Conservation (phyloP, 2,888 invertebrate genomes). For the Mythimna lalbum region DNA sequence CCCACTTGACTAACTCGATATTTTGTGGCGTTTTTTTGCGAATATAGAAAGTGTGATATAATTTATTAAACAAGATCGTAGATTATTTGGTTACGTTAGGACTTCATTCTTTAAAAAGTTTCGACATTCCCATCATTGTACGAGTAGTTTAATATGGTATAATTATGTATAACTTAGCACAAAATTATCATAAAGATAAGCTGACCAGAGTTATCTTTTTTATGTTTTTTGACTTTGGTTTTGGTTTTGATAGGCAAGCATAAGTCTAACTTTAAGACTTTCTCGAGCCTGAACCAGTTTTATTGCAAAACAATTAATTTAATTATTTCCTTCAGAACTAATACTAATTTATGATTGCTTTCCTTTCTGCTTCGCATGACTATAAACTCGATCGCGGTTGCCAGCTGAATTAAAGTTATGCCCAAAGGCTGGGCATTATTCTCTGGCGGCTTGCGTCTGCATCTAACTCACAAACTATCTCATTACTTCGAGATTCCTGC, state of each 20-base stretch:
- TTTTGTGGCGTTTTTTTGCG: constrained; percentile 25
- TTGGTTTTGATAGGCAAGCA: background rate
- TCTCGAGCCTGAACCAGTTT: constrained; percentile 18
- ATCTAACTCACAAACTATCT: constrained; percentile 54
- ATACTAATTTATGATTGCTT: constrained; percentile 50
- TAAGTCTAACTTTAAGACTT: constrained; percentile 18
- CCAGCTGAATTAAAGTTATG: constrained; percentile 55
- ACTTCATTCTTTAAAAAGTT: constrained; percentile 8
- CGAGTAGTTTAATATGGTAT: too few species aligned
- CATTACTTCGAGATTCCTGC: constrained; percentile 55
- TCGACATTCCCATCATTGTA: background rate
- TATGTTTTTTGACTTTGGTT: too few species aligned
- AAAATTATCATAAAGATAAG: constrained; percentile 28
- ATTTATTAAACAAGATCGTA: constrained; percentile 26
- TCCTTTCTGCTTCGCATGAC: constrained; percentile 38
- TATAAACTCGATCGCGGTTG: constrained; percentile 52
- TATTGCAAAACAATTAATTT: constrained; percentile 27
- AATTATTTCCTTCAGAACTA: constrained; percentile 43
- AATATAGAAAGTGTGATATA: constrained; percentile 49
- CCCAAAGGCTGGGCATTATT: constrained; percentile 47
- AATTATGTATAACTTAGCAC: constrained; percentile 29
- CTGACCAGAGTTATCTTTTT: background rate
- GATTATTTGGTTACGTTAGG: constrained; percentile 29
- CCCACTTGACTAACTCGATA: constrained; percentile 31
- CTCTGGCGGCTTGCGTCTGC: constrained; percentile 23